Base-by-base conservation (phyloP, 2,797 vertebrate species). In the Glyptemys insculpta region DNA sequence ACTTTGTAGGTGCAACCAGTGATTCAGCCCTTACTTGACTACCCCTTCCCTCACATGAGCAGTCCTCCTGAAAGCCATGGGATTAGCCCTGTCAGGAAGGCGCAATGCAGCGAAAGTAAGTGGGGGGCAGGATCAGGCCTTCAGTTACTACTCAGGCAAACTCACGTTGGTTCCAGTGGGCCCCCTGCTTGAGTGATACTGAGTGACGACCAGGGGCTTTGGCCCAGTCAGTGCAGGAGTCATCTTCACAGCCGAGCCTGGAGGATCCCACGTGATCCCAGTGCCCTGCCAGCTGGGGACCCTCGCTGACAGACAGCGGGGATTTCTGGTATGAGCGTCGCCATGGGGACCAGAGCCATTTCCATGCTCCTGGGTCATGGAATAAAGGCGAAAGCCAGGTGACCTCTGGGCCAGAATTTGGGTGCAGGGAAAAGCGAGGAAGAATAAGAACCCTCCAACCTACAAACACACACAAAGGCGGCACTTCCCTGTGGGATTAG, bases 21-120 rank as follows among this genome's bases (percentile, higher is more conserved):
- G 96, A 96, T 93, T 94, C 95, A 96, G 91, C 79, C 80, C 56
- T 1, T 34, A 83, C 41, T 44, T 56, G 21, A 6, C 2, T 1
- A 87, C 41, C 15, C 1, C 2, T 79, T 93, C 76, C 31, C 86
- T 76, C 86, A 47, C 81, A 1, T 1, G 62, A 83, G 96, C 68
- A 90, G 49, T 50, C 83, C 68, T 94, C 41, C 59, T 86, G 79
- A 84, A 85, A 94, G 86, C 86, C 85, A 44, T 2, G 4, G 49
- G 0, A 49, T 57, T 84, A 6, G n/a, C 54, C 72, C 52, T 5
- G 34, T 3, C 78, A 86, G 84, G 76, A 82, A 5, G 62, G 54
- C 85, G 47, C 19, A 8, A n/a, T 34, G 31, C 34, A n/a, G 62
- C 6, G 7, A n/a, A 29, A 65, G 62, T n/a, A 15, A 65, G 29